Base-by-base conservation (phyloP, 1,140 invertebrate species). In the Chrysopa pallens region DNA sequence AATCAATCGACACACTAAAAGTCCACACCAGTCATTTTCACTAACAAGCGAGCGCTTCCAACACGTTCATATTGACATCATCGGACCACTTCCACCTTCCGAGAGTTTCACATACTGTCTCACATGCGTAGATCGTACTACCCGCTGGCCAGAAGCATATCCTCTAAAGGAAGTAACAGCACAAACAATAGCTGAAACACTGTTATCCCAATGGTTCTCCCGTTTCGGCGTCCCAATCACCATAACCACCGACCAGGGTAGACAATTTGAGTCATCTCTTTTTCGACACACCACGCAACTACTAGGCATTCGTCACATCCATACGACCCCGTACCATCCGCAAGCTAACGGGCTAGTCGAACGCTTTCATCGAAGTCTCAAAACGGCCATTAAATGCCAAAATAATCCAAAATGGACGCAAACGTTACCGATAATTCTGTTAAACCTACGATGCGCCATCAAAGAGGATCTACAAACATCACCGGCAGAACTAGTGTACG, bases 21-120 rank as follows among this genome's bases (percentile, higher is more conserved):
- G 54, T 11, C 57, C 56, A 15, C 8, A 52, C 6, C 42, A 45
- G 8, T 9, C 36, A 8, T 58, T 58, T 43, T 5, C 13, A 14
- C 23, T 48, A 13, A 17, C 46, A 11, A 46, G 46, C 31, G 6
- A 33, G 8, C 33, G 47, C 0, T 56, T 56, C 46, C 44, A 53
- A 33, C 55, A 60, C 37, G 40, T 65, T 1, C 53, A 68, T 45
- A 40, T 67, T 0, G 63, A 63, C 48, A 48, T 66, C 6, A 51
- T 66, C 8, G 57, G 58, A 11, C 64, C 59, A 1, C 46, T 66
- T 15, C 53, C 57, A 15, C 4, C 23, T 45, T 39, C 14, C 15
- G 39, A 33, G 29, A 55, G 47, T 7, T 50, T 23, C 36, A 35
- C 13, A 9, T 64, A 61, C 41, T 48, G 47, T 13, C 47, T 66